Percentiles rank a stretch among this genome's conserved stretches.
Conservation (phyloP, 2,113 vertebrate species). For the Tapirus terrestris region DNA sequence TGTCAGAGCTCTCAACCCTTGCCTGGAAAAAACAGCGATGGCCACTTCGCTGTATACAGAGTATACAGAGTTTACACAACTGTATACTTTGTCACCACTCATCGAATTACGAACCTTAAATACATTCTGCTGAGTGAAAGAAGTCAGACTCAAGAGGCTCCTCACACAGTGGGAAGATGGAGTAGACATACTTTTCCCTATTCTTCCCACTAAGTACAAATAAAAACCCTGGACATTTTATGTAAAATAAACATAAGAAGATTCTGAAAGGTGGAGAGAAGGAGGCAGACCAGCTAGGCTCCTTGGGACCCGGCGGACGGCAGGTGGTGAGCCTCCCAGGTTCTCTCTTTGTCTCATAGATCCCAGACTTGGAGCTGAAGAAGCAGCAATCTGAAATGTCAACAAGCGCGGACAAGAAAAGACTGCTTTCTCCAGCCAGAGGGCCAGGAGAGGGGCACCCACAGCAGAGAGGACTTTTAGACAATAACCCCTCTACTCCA, state of each 20-base stretch:
- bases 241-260: not conserved
- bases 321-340: not conserved
- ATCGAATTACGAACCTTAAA: not conserved
- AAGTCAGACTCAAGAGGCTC: not conserved
- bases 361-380: not conserved
- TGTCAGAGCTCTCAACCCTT: not conserved
- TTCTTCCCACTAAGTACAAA: not conserved
- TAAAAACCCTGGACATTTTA: not conserved
- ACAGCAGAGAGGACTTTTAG: not conserved
- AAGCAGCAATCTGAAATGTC: not conserved
- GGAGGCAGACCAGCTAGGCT: not conserved
- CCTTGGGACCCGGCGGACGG: not conserved
- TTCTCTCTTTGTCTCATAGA: not conserved
- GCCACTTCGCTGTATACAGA: no score
- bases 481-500: not conserved
- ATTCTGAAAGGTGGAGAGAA: not conserved
- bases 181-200: not conserved
- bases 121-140: not conserved
- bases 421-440: not conserved
- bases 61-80: not conserved
- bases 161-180: not conserved
- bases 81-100: not conserved
- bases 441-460: not conserved
- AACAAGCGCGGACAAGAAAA: not conserved
- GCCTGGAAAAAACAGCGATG: not conserved